Base-by-base conservation (phyloP, 2,113 vertebrate species). In the Ceuthmochares aereus region DNA sequence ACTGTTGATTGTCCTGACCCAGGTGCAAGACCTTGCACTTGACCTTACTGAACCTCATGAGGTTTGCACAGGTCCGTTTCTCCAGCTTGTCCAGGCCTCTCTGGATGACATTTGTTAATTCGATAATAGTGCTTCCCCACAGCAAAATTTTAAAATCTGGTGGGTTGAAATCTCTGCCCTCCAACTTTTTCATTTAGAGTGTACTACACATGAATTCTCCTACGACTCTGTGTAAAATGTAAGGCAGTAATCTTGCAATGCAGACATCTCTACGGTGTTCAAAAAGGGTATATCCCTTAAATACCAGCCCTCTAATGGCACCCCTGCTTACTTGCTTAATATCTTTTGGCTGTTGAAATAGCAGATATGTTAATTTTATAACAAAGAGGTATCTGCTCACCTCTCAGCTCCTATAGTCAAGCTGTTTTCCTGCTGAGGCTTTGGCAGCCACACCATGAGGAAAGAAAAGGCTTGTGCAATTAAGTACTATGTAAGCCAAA, bases 381-480 rank as follows among this genome's bases (percentile, higher is more conserved):
- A 74, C 43, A 49, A 56, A 81, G 77, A 87, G 34, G 36, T 64
- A 67, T 52, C 36, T 58, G 54, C 59, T 67, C 42, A 82, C 54
- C 45, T 82, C 60, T 25, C 47, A 84, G 63, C 36, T 89, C 49
- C 55, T 12, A 6, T 1, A 69, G 45, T 26, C 67, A 90, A 88
- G 67, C 59, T 81, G 72, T 70, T 94, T 73, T 67, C 81, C 82
- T 62, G 79, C 66, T 84, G 74, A 51, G 68, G 52, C 52, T 80
- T 45, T 92, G 91, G 91, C 45, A 95, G 54, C n/a, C 77, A 58
- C 66, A 68, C 22, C 62, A 21, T 56, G 58, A 79, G 74, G 32
- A 56, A 93, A 75, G 42, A 73, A 94, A 88, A 90, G 29, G 56
- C 67, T 63, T 81, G 54, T 58, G 62, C 73, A 90, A 19, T 84